These are phyloP conservation scores for Eupristina koningsbergeri DNA, from an alignment of 1,140 invertebrate species.

Conservation along the genomic window DNA sequence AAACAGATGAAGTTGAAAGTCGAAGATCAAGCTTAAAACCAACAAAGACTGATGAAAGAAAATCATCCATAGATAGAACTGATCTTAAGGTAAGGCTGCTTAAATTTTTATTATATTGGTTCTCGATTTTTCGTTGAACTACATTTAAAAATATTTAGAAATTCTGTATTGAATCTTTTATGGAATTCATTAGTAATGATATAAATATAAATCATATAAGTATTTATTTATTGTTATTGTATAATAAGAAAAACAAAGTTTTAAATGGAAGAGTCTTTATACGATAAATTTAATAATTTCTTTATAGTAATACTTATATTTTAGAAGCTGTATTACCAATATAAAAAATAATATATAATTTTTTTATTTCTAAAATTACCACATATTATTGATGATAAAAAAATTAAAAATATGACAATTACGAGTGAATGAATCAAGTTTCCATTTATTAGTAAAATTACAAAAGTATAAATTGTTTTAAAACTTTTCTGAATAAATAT, in stretches of 20 bases:
- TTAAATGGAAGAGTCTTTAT: neutral
- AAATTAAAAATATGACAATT: too few species aligned
- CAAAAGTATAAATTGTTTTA: neutral
- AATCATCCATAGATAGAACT: slow-evolving; percentile 61
- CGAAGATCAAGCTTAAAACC: slow-evolving; percentile 62
- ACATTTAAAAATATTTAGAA: neutral
- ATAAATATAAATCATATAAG: neutral
- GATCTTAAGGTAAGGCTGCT: slow-evolving; percentile 65
- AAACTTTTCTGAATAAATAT: neutral
- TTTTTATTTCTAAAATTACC: too few species aligned
- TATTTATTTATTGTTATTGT: neutral
- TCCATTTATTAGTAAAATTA: too few species aligned
- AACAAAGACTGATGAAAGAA: slow-evolving; percentile 63
- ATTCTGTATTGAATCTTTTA: neutral
- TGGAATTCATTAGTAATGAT: neutral
- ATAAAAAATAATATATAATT: too few species aligned
- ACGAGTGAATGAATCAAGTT: too few species aligned
- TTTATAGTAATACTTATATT: neutral
- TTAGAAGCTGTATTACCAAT: too few species aligned
- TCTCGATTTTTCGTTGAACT: neutral
- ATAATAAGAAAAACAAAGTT: neutral
- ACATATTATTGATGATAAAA: too few species aligned
- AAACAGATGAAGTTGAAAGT: slow-evolving; percentile 55
- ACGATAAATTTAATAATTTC: neutral
- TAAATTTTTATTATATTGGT: neutral